These are phyloP conservation scores for Rynchops niger DNA, from an alignment of 2,113 vertebrate genomes.

Conservation along the genomic window DNA sequence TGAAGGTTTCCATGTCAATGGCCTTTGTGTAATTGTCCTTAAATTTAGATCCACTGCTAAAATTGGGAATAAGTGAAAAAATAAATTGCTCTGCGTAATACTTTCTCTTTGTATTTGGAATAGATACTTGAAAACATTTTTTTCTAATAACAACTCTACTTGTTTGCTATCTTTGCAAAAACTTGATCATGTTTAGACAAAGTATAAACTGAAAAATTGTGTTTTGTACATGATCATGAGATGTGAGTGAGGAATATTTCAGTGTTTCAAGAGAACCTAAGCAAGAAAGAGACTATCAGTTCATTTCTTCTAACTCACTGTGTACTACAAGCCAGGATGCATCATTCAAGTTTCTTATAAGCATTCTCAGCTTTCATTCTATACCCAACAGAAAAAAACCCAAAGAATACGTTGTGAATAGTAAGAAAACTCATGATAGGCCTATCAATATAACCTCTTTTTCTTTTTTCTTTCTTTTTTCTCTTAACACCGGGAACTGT, in stretches of 20 bases:
- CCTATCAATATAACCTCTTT: not conserved
- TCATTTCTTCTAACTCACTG: not conserved
- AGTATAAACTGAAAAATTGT: not conserved
- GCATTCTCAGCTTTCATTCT: not conserved
- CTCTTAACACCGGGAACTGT: not conserved
- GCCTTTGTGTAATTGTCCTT: not conserved
- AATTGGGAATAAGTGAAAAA: not conserved
- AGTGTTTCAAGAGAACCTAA: not conserved
- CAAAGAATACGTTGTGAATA: not conserved
- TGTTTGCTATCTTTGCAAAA: not conserved
- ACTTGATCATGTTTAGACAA: not conserved
- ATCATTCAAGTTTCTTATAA: not conserved
- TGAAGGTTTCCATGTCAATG: not conserved
- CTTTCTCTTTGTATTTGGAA: not conserved
- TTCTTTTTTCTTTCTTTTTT: not conserved
- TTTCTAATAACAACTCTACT: not conserved
- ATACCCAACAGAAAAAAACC: not conserved
- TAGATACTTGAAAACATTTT: not conserved
- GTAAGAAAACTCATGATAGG: not conserved
- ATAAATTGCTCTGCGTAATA: not conserved
- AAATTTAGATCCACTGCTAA: not conserved
- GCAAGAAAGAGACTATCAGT: not conserved
- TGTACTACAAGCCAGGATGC: not conserved
- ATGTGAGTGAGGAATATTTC: not conserved
- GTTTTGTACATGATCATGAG: not conserved